Conservation (phyloP, 2,797 vertebrate species). For the Coendou prehensilis region DNA sequence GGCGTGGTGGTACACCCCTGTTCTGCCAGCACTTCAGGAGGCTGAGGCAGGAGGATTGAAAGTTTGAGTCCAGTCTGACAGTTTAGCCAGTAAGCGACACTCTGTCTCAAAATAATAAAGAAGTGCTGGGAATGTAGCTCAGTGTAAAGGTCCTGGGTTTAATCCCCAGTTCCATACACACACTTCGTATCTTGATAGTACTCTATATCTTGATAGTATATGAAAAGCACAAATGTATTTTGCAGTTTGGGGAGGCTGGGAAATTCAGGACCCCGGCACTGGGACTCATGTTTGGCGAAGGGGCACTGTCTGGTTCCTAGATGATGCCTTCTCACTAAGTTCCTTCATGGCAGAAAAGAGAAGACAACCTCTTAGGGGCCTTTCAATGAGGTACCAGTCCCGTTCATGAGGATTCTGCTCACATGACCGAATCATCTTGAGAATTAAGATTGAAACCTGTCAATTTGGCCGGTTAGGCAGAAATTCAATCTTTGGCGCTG, state of each 20-base stretch:
- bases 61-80: background rate
- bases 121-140: background rate
- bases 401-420: background rate
- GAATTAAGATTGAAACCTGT: background rate
- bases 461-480: background rate
- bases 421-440: background rate
- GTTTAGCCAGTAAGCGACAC: background rate
- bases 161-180: background rate
- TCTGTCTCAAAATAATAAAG: background rate
- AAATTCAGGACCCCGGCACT: background rate
- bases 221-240: background rate
- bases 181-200: background rate
- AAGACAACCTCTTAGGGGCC: background rate
- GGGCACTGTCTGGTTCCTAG: background rate
- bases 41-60: too few species aligned
- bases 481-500: background rate
- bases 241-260: background rate
- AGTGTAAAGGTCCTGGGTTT: background rate
- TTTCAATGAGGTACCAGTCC: too few species aligned
- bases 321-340: background rate
- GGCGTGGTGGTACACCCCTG: too few species aligned
- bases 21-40: background rate
- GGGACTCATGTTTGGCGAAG: background rate
- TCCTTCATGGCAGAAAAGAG: background rate
- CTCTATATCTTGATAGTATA: background rate